Evolutionary conservation across 2,797 vertebrate species (phyloP).

Genomic region (Poliocrania exsul): DNA sequence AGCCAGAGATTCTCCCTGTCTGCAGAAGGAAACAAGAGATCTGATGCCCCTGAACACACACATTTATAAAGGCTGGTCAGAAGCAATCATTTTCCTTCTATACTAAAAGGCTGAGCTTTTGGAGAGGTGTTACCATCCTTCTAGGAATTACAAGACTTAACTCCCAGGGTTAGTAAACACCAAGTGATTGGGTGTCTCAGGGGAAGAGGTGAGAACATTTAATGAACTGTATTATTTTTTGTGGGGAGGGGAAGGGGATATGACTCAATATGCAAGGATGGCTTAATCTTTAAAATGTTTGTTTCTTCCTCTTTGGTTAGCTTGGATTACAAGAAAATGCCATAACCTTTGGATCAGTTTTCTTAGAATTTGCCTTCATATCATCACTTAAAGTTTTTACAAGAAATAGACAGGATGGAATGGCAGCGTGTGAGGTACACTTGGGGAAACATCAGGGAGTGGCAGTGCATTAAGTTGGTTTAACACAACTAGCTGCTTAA

Average conservation of each 20-base stretch:
- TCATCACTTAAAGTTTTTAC: conserved; percentile 31
- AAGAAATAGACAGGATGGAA: conserved; percentile 1
- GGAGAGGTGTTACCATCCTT: background rate
- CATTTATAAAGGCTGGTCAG: background rate
- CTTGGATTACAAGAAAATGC: conserved; percentile 13
- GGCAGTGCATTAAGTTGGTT: conserved; percentile 18
- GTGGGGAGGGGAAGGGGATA: background rate
- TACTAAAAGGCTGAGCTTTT: background rate
- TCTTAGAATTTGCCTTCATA: conserved; percentile 49
- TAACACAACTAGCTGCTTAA: background rate
- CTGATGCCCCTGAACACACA: background rate
- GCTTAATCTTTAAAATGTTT: background rate
- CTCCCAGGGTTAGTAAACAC: background rate
- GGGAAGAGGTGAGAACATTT: background rate
- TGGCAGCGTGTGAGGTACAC: conserved; percentile 29
- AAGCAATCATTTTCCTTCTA: background rate
- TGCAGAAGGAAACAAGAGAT: background rate
- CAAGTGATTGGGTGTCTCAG: background rate
- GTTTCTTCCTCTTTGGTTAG: conserved; percentile 31
- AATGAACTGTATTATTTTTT: background rate
- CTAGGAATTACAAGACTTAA: background rate
- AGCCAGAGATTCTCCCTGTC: background rate
- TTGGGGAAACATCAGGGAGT: conserved; percentile 29
- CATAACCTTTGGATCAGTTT: conserved; percentile 6
- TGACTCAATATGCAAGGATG: background rate